Conservation (phyloP, 2,888 invertebrate species). For the Polietes domitor region DNA sequence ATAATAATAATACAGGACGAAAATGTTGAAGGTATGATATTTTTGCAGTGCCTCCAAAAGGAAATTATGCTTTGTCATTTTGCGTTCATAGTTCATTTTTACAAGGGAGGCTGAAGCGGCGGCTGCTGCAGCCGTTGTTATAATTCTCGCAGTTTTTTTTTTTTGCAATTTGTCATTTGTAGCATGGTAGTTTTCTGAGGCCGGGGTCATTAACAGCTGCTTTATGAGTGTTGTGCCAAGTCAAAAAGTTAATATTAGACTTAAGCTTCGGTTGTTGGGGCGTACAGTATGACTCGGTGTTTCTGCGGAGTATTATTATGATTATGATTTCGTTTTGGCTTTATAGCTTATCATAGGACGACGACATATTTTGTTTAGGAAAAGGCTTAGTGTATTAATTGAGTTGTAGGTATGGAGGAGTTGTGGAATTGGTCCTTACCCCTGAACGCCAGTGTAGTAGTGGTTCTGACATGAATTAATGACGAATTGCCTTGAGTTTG, state of each 20-base stretch:
- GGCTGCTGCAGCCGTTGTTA: conserved; percentile 49
- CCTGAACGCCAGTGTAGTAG: background rate
- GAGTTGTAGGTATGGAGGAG: conserved; percentile 5
- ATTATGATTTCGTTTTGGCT: conserved; percentile 3
- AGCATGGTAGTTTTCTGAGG: conserved; percentile 18
- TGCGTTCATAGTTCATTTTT: conserved; percentile 45
- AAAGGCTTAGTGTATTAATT: conserved; percentile 26
- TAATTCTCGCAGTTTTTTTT: conserved; percentile 21
- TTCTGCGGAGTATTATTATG: conserved; percentile 2
- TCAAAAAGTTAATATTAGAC: conserved; percentile 56
- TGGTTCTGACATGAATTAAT: conserved; percentile 1
- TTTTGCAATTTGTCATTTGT: conserved; percentile 32
- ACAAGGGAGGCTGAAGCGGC: conserved; percentile 43
- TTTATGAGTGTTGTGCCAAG: conserved; percentile 46
- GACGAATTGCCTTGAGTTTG: background rate
- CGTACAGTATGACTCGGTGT: conserved; percentile 35
- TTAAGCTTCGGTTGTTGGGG: conserved; percentile 21
- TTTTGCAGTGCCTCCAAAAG: conserved; percentile 14
- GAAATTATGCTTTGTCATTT: conserved; percentile 47
- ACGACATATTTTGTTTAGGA: conserved; percentile 11
- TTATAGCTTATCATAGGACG: background rate
- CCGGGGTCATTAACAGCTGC: conserved; percentile 66
- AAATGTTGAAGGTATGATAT: conserved; percentile 22
- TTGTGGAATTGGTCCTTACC: background rate
- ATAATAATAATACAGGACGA: background rate